Conservation (phyloP, 1,140 invertebrate genomes). For the Saccostrea cuccullata region DNA sequence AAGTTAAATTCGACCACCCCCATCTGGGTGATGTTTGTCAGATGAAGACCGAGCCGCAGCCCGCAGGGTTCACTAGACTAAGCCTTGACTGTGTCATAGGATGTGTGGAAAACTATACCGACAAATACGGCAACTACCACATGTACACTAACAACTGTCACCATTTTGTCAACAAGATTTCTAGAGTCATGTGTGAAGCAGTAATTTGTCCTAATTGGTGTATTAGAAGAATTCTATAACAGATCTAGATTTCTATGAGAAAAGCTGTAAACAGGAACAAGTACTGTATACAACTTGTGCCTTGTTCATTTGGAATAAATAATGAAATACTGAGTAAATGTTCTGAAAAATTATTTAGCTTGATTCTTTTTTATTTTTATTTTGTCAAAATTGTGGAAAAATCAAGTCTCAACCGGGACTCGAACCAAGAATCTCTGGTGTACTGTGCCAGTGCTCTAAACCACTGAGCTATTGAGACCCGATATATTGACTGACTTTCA, state of each 20-base stretch:
- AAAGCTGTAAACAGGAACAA: background rate
- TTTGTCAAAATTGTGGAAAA: no score
- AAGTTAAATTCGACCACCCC: background rate
- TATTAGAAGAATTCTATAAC: background rate
- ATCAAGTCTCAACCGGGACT: no score
- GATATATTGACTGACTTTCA: no score
- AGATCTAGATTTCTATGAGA: background rate
- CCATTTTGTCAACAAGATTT: conserved; percentile 39
- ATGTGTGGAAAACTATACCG: conserved; percentile 37
- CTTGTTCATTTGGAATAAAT: background rate
- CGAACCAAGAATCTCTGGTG: no score
- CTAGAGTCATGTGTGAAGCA: conserved; percentile 24
- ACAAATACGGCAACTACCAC: conserved; percentile 38
- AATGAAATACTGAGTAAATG: background rate
- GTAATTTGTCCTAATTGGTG: conserved; percentile 41
- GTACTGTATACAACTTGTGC: background rate
- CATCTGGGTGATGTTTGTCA: conserved; percentile 2
- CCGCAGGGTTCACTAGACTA: conserved; percentile 24
- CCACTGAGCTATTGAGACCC: no score
- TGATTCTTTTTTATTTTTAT: no score
- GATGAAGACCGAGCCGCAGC: background rate
- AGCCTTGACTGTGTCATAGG: conserved; percentile 36
- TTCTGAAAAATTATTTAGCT: background rate
- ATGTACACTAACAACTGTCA: conserved; percentile 42
- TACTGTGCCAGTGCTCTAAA: no score